Conservation (phyloP, 2,113 vertebrate genomes). For the Euleptes europaea region DNA sequence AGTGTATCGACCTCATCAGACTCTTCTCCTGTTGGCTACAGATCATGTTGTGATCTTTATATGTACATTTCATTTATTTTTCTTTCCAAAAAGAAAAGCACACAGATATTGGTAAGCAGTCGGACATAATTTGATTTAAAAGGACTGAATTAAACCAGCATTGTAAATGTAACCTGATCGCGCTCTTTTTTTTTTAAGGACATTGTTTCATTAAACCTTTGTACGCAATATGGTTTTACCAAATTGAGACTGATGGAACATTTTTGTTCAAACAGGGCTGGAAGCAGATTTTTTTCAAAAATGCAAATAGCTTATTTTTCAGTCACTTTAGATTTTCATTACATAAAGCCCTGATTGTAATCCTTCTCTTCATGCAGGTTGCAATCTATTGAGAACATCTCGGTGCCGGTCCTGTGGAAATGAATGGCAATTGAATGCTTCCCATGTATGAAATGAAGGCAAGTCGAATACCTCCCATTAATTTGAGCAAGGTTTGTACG, state of each 20-base stretch:
- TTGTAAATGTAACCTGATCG: constrained; percentile 52
- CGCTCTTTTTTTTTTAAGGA: not conserved
- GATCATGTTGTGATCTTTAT: constrained; percentile 55
- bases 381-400: not conserved
- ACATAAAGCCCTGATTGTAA: rapidly evolving
- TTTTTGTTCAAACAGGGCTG: not conserved
- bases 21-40: constrained; percentile 42
- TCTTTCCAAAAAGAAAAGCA: constrained; percentile 22
- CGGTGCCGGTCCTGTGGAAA: not conserved
- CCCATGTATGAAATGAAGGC: not conserved
- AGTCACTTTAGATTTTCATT: not conserved
- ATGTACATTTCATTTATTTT: constrained; percentile 60
- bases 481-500: not conserved
- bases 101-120: constrained; percentile 62
- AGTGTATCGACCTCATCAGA: not conserved
- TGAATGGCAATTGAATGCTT: not conserved
- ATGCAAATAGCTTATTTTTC: not conserved
- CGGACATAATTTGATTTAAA: constrained; percentile 71
- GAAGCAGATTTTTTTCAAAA: constrained; percentile 13
- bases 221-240: not conserved
- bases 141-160: constrained; percentile 56
- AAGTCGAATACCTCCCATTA: not conserved
- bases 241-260: constrained; percentile 11
- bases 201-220: constrained; percentile 20
- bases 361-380: rapidly evolving